Percentiles rank a stretch among this genome's conserved stretches.
These are phyloP conservation scores for Didymodactylos carnosus DNA, from an alignment of 2,888 invertebrate species.

Conservation along the genomic window DNA sequence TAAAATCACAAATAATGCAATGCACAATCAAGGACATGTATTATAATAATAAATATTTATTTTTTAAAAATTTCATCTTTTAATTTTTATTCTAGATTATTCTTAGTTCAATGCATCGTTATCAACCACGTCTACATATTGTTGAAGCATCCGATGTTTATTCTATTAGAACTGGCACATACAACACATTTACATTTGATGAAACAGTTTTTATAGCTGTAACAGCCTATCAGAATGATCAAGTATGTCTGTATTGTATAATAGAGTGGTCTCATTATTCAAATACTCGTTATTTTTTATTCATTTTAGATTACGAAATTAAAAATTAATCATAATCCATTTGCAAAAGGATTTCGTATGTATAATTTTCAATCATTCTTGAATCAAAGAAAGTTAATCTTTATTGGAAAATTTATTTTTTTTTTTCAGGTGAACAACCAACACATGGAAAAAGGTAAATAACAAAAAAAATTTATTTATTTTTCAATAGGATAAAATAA, in stretches of 20 bases:
- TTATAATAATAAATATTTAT: neutral
- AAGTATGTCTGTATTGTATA: neutral
- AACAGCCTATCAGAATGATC: constrained; percentile 13
- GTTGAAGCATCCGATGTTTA: constrained; percentile 4
- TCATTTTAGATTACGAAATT: constrained; percentile 3
- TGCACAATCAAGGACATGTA: constrained; percentile 5
- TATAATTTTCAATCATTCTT: too few species aligned
- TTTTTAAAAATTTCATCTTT: neutral
- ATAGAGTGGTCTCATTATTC: too few species aligned
- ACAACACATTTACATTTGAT: constrained; percentile 3
- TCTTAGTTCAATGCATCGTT: constrained; percentile 14
- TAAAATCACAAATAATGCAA: constrained; percentile 13
- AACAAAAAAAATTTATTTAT: too few species aligned
- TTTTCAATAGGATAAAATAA: too few species aligned
- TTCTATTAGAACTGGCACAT: neutral
- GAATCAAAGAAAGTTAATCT: too few species aligned
- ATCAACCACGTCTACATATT: constrained; percentile 5
- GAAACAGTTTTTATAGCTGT: constrained; percentile 14
- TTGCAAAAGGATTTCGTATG: constrained; percentile 14
- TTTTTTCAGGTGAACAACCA: too few species aligned
- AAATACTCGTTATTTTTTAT: neutral
- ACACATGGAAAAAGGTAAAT: neutral
- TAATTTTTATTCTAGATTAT: neutral
- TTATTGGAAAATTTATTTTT: too few species aligned
- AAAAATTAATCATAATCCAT: constrained; percentile 15